Evolutionary conservation across 2,113 vertebrate species (phyloP), one percentile per base, ranked within the genome.

Genomic region (Cyphomyrus discorhynchus): DNA sequence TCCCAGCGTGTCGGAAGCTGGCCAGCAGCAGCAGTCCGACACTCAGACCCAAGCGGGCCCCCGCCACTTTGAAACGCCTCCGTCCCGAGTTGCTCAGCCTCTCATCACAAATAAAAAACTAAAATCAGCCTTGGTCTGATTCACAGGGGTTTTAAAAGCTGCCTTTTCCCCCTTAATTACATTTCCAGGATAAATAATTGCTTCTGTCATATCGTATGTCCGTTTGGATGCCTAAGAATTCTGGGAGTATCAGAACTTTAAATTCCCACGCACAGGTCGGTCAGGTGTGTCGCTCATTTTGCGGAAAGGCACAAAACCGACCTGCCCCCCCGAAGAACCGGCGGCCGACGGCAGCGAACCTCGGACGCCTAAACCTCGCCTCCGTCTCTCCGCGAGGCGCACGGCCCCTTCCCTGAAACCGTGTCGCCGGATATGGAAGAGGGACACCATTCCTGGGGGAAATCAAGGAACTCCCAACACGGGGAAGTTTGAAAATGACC

Each of bases 401-500:
- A 0, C 1, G 35, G 3, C 27, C 7, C 17, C 46, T 1, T 87
- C 15, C 1, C 49, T 5, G 31, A 47, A 84, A 84, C 35, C 3
- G 24, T 46, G 45, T 47, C 45, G 24, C 45, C 21, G 19, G 8
- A 58, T 45, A 27, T 46, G n/a, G 39, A 89, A 89, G 21, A 53
- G 49, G 52, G 50, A 58, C 39, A 85, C 11, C 21, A 62, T 47
- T 56, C 31, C 74, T 35, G 21, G 49, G 74, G 39, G 39, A 56
- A 53, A 83, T 45, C 52, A 84, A 49, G 50, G 1, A n/a, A 47
- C 15, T 35, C 74, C 74, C 17, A 35, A 80, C 11, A 80, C 74
- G 17, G 35, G 27, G 17, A 42, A 19, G 35, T 42, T 39, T 89
- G 74, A 70, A 77, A 80, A 89, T 90, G 84, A 87, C 88, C 85